phyloP scores from a whole-genome alignment of 2,888 invertebrate genomes.

The Zonitis immaculata region DNA sequence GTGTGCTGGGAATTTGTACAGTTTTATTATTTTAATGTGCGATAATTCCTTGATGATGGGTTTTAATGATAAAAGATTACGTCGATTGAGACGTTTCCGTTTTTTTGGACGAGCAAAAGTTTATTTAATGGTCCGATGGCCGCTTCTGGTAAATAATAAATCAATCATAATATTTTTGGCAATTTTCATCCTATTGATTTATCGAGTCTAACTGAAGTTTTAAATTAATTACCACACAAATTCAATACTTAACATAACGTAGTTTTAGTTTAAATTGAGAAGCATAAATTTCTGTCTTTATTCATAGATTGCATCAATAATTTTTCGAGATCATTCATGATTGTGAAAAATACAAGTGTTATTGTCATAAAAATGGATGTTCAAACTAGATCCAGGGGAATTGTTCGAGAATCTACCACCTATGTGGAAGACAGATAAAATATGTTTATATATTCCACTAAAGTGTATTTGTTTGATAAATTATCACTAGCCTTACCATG shows the following conservation, averaged over 20 bases:
- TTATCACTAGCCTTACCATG: conserved; percentile 7
- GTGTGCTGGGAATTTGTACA: neutral
- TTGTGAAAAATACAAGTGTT: neutral
- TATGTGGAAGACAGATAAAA: conserved; percentile 8
- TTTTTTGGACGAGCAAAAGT: conserved; percentile 59
- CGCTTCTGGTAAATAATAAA: conserved; percentile 56
- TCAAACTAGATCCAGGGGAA: neutral
- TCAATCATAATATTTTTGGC: neutral
- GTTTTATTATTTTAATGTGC: conserved; percentile 7
- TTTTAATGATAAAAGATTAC: conserved; percentile 54
- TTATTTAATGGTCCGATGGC: conserved; percentile 58
- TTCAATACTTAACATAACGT: neutral
- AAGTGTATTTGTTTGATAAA: conserved; percentile 15
- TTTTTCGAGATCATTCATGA: neutral
- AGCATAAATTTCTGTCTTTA: neutral
- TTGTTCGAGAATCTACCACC: conserved; percentile 2
- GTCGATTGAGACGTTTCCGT: conserved; percentile 54
- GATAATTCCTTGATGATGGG: conserved; percentile 37
- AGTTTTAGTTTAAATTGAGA: conserved; percentile 2
- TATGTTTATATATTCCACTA: conserved; percentile 11
- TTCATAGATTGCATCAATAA: neutral
- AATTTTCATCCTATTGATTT: neutral
- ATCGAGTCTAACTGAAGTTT: neutral
- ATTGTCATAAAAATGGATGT: conserved; percentile 4
- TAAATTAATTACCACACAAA: neutral